Evolutionary conservation across 2,888 invertebrate genomes (phyloP).

Genomic region (Chrysodeixis includens): DNA sequence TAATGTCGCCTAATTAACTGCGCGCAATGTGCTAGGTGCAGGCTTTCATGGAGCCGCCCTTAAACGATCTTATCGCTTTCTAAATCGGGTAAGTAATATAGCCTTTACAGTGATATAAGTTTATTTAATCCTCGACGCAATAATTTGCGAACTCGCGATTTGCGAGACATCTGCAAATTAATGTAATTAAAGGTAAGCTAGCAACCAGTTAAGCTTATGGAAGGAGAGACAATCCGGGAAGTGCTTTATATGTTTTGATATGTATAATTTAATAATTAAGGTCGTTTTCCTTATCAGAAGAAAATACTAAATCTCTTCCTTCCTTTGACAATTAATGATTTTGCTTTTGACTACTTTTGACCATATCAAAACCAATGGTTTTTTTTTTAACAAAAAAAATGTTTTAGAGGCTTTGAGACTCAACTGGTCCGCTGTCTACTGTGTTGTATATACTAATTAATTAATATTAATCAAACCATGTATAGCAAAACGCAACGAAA

Average conservation of each 20-base stretch:
- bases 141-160: neutral
- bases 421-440: no score
- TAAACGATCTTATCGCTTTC: slow-evolving; percentile 34
- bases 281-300: neutral
- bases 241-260: neutral
- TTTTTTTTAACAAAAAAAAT: no score
- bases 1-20: slow-evolving; percentile 40
- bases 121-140: slow-evolving; percentile 3
- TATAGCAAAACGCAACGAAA: no score
- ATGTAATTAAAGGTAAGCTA: neutral
- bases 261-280: neutral
- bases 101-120: slow-evolving; percentile 11
- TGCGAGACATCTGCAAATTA: neutral
- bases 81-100: slow-evolving; percentile 25
- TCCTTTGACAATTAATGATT: no score
- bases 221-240: neutral
- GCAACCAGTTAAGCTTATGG: neutral
- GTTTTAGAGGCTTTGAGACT: no score
- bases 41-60: slow-evolving; percentile 31
- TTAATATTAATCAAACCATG: no score
- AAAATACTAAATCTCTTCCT: neutral
- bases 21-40: slow-evolving; percentile 6
- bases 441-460: no score
- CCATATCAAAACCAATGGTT: no score
- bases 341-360: no score